Evolutionary conservation across 1,140 invertebrate species (phyloP).

Genomic region (Acromyrmex echinatior): DNA sequence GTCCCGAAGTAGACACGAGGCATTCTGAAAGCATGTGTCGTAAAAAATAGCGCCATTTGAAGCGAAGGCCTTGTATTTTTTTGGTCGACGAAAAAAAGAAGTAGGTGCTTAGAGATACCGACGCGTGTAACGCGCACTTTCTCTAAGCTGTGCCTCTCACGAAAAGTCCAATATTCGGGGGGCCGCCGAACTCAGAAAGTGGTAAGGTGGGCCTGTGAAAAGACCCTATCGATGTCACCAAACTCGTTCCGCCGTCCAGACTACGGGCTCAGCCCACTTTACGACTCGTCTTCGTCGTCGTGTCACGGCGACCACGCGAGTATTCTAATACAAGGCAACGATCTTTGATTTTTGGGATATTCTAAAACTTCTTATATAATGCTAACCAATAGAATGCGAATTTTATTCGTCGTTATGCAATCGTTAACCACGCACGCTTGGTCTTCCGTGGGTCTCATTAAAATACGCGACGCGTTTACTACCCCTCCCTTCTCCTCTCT

Average conservation of each 20-base stretch:
- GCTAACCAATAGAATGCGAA: constrained; percentile 61
- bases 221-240: constrained; percentile 73
- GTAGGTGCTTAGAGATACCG: constrained; percentile 20
- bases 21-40: constrained; percentile 19
- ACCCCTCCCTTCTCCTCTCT: neutral
- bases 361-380: constrained; percentile 72
- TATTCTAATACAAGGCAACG: constrained; percentile 58
- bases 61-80: constrained; percentile 50
- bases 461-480: constrained; percentile 54
- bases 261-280: constrained; percentile 69
- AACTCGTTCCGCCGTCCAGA: constrained; percentile 72
- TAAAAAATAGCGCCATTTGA: constrained; percentile 17
- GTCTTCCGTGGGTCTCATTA: constrained; percentile 56
- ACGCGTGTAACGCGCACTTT: constrained; percentile 45
- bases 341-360: constrained; percentile 56
- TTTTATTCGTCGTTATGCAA: constrained; percentile 70
- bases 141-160: constrained; percentile 59
- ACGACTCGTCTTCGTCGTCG: constrained; percentile 46
- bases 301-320: constrained; percentile 39
- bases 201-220: constrained; percentile 66
- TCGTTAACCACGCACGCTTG: constrained; percentile 24
- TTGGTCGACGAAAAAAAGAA: constrained; percentile 8
- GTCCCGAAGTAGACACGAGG: constrained; percentile 8
- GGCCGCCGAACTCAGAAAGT: constrained; percentile 63
- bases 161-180: constrained; percentile 54